These are phyloP conservation scores for Hyles vespertilio DNA, from an alignment of 1,140 invertebrate genomes.

Conservation along the genomic window DNA sequence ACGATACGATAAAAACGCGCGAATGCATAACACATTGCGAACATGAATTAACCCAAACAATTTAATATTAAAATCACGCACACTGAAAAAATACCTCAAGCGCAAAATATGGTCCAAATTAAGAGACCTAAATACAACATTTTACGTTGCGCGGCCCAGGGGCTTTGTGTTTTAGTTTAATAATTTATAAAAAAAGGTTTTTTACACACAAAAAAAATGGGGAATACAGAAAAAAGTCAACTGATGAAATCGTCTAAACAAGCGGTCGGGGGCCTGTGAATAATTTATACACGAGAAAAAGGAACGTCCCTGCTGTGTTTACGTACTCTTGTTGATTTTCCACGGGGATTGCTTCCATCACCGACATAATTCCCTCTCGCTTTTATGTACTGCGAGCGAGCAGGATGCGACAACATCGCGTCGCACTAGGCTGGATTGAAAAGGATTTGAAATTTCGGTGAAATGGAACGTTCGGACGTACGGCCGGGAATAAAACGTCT, in stretches of 20 bases:
- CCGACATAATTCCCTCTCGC: constrained; percentile 21
- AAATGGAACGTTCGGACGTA: constrained; percentile 15
- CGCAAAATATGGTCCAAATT: too few species aligned
- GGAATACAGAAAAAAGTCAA: constrained; percentile 17
- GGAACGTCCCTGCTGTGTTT: constrained; percentile 36
- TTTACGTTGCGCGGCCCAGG: too few species aligned
- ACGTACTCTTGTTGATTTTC: constrained; percentile 51
- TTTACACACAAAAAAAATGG: not conserved
- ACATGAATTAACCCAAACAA: too few species aligned
- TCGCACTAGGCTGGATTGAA: constrained; percentile 30
- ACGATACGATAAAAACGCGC: too few species aligned
- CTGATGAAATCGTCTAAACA: constrained; percentile 51
- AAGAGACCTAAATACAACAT: too few species aligned
- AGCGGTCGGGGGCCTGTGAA: constrained; percentile 39
- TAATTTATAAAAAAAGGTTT: not conserved
- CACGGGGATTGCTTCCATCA: constrained; percentile 39
- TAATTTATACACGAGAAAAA: constrained; percentile 52
- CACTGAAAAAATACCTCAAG: too few species aligned
- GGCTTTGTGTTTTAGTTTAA: not conserved
- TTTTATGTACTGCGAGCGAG: constrained; percentile 18
- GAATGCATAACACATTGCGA: too few species aligned
- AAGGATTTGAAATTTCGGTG: constrained; percentile 40
- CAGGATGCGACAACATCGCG: constrained; percentile 24
- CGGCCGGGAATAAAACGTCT: constrained; percentile 14
- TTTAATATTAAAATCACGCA: too few species aligned